Percentiles rank a stretch among this genome's conserved stretches.
Conservation (phyloP, 2,888 invertebrate species). For the Lasioglossum pauxillum region DNA sequence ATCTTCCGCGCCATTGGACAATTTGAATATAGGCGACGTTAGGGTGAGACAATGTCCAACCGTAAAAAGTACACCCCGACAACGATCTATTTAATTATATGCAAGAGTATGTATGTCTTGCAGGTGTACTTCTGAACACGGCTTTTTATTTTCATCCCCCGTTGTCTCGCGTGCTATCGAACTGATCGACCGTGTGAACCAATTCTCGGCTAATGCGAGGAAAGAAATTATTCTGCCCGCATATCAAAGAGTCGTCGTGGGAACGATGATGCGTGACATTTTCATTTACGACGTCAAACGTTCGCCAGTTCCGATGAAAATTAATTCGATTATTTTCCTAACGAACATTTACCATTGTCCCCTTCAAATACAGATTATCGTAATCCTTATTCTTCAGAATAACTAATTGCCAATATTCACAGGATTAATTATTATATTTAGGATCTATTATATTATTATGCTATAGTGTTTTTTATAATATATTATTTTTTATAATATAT, state of each 20-base stretch:
- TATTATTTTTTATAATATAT: too few species aligned
- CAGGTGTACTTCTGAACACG: slow-evolving; percentile 70
- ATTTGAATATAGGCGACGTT: slow-evolving; percentile 69
- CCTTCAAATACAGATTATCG: too few species aligned
- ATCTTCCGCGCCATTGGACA: slow-evolving; percentile 67
- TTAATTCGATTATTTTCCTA: not conserved
- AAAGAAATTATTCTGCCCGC: slow-evolving; percentile 51
- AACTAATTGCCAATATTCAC: too few species aligned
- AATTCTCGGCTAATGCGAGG: slow-evolving; percentile 33
- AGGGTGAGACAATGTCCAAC: slow-evolving; percentile 20
- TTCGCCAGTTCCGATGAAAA: not conserved
- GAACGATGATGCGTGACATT: not conserved
- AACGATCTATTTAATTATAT: slow-evolving; percentile 75
- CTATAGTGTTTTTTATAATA: too few species aligned
- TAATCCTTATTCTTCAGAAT: too few species aligned
- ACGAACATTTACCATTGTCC: not conserved
- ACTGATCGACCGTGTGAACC: slow-evolving; percentile 76
- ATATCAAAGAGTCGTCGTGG: slow-evolving; percentile 44
- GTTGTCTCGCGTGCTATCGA: slow-evolving; percentile 22
- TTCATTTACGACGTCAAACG: not conserved
- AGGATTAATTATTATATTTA: too few species aligned
- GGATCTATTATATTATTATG: too few species aligned
- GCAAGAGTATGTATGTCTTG: slow-evolving; percentile 62
- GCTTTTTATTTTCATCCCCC: slow-evolving; percentile 38
- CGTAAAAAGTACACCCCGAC: slow-evolving; percentile 68